A percentile compares a stretch with the other conserved stretches of the same genome.
Conservation (phyloP, 2,797 vertebrate genomes). For the Uromys caudimaculatus region DNA sequence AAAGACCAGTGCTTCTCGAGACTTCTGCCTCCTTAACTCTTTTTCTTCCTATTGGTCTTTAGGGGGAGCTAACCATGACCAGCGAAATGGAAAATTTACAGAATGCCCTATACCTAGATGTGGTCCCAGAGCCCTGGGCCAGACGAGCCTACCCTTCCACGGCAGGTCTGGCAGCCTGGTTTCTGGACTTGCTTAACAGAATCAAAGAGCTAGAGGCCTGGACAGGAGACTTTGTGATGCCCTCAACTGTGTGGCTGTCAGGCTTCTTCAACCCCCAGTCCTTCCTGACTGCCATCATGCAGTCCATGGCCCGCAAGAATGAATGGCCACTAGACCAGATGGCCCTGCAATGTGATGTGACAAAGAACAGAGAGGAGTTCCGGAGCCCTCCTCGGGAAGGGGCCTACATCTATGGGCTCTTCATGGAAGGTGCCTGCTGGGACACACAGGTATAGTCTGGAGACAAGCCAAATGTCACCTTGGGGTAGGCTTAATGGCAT, state of each 20-base stretch:
- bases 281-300: conserved; percentile 97
- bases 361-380: conserved; percentile 94
- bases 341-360: conserved; percentile 95
- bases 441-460: conserved; percentile 89
- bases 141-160: conserved; percentile 94
- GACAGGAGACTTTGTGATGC: conserved; percentile 93
- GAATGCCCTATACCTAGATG: conserved; percentile 92
- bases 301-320: conserved; percentile 92
- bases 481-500: background rate
- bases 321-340: conserved; percentile 97
- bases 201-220: conserved; percentile 95
- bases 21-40: conserved; percentile 3
- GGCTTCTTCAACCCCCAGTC: conserved; percentile 98
- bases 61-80: conserved; percentile 98
- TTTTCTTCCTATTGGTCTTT: background rate
- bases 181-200: conserved; percentile 93
- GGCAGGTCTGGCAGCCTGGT: conserved; percentile 92
- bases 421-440: conserved; percentile 97
- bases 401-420: conserved; percentile 93
- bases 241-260: conserved; percentile 93
- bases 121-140: conserved; percentile 93
- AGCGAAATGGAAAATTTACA: conserved; percentile 95
- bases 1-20: background rate
- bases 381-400: conserved; percentile 93
- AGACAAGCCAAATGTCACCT: background rate